Percentiles rank a stretch among this genome's conserved stretches.
Evolutionary conservation across 2,888 invertebrate species (phyloP).

Genomic region (Achlya flavicornis): DNA sequence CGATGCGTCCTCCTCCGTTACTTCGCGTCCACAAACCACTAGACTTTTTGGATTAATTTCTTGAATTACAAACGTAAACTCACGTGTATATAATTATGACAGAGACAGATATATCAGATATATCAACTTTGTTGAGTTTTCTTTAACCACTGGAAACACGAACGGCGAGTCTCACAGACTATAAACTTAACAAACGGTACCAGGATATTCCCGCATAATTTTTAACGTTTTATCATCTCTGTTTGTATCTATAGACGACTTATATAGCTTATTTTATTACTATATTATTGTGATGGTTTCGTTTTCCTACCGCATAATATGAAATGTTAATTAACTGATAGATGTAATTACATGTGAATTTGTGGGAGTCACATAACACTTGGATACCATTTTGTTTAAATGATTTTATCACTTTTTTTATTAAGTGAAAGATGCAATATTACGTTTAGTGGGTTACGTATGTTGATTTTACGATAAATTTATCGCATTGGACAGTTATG

Average conservation of each 20-base stretch:
- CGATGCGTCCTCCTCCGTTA: conserved; percentile 55
- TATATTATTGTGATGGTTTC: conserved; percentile 81
- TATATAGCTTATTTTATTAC: conserved; percentile 77
- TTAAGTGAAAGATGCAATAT: conserved; percentile 66
- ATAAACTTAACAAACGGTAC: conserved; percentile 56
- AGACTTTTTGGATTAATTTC: conserved; percentile 41
- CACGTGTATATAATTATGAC: conserved; percentile 38
- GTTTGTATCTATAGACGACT: conserved; percentile 77
- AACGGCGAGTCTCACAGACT: conserved; percentile 68
- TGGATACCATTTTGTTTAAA: conserved; percentile 62
- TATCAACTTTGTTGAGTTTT: conserved; percentile 52
- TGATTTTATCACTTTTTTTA: conserved; percentile 58
- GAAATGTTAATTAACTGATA: conserved; percentile 78
- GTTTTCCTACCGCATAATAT: conserved; percentile 80
- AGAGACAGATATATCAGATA: conserved; percentile 69
- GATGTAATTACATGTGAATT: conserved; percentile 67
- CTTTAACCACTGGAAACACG: conserved; percentile 31
- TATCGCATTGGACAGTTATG: conserved; percentile 74
- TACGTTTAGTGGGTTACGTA: conserved; percentile 66
- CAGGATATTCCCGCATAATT: conserved; percentile 58
- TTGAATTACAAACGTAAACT: conserved; percentile 26
- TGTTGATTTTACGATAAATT: conserved; percentile 63
- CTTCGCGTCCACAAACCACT: conserved; percentile 57
- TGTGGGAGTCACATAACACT: conserved; percentile 75
- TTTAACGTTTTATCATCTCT: conserved; percentile 75